These are phyloP conservation scores for Cinclus mexicanus DNA, from an alignment of 2,113 vertebrate genomes.

Conservation along the genomic window DNA sequence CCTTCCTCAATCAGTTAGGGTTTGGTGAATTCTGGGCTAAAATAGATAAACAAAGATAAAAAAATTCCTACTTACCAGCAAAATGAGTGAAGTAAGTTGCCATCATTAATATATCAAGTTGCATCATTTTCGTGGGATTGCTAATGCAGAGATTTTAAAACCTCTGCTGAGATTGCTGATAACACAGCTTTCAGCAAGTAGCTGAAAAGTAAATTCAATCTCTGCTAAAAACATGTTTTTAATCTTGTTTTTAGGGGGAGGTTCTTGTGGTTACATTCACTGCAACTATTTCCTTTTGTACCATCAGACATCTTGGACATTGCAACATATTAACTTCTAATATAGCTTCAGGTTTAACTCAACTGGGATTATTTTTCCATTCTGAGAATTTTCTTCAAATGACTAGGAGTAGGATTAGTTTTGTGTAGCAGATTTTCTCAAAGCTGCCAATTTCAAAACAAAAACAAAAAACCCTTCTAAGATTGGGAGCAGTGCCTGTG, in stretches of 20 bases:
- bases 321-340: not conserved
- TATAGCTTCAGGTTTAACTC: not conserved
- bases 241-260: not conserved
- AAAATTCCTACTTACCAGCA: not conserved
- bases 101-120: not conserved
- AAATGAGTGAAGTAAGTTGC: not conserved
- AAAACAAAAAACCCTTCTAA: not conserved
- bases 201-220: not conserved
- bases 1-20: not conserved
- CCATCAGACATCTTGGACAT: not conserved
- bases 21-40: not conserved
- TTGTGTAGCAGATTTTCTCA: not conserved
- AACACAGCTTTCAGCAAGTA: not conserved
- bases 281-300: not conserved
- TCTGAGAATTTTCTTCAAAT: not conserved
- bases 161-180: not conserved
- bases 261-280: conserved; percentile 39
- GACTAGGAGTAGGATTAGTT: not conserved
- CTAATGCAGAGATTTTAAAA: not conserved
- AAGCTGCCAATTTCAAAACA: not conserved
- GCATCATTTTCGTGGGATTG: not conserved
- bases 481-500: not conserved
- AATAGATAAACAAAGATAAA: not conserved
- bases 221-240: conserved; percentile 11
- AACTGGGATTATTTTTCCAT: not conserved